Base-by-base conservation (phyloP, 2,888 invertebrate genomes). In the Iselma pallidipennis region DNA sequence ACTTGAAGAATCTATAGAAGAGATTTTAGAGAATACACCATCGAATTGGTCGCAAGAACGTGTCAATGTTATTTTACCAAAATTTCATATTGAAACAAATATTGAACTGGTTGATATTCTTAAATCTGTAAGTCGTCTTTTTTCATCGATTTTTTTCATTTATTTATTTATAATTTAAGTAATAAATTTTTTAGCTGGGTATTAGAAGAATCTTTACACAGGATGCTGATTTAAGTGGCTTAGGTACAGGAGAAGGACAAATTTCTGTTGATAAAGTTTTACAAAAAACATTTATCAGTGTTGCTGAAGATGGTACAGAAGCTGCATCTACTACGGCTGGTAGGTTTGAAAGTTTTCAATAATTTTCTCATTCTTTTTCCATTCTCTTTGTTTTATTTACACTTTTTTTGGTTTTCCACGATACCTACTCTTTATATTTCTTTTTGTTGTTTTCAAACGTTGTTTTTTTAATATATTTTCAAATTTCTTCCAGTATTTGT, bases 261-360 rank as follows among this genome's bases (percentile, higher is more conserved):
- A 62, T 80, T 16, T 66, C 56, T 26, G 74, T 81, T 10, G 72
- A 72, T 51, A 66, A 74, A 14, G 77, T 81, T 4, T 54, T 80
- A 9, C 80, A 81, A 61, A 80, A 80, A 66, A 74, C 79, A 4
- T 80, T 78, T 63, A 79, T 81, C 28, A 78, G 80, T 53, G 77
- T 81, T 0, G 78, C 77, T 21, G 80, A 80, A 69, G 68, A 66
- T 37, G 80, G 80, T 9, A 78, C 78, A 12, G 79, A 79, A 71
- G 80, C 80, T 21, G 79, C 79, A n/a, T 78, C 80, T 16, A 78
- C 79, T 2, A 79, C 79, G 28, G 76, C 74, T 68, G 75, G 78
- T 78, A 65, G 65, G 62, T 42, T 54, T 26, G 26, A 16, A 52
- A 52, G 9, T 10, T 50, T 21, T 29, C 29, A 31, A n/a, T 52